These are phyloP conservation scores for Cettia cetti DNA, from an alignment of 2,113 vertebrate species.

Conservation along the genomic window DNA sequence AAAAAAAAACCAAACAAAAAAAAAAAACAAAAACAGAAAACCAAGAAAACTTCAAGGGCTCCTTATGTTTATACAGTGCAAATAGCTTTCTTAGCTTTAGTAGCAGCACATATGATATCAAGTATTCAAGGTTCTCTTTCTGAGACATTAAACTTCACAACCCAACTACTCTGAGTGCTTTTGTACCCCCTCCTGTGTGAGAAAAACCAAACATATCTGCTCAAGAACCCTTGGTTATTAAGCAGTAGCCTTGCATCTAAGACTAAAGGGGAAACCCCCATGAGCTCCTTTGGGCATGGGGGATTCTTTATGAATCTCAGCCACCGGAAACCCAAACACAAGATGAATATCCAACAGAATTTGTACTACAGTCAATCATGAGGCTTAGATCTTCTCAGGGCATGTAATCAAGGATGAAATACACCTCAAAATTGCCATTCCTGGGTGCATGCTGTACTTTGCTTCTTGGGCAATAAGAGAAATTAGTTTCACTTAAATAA, in stretches of 20 bases:
- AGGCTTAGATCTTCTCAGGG: background rate
- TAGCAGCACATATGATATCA: background rate
- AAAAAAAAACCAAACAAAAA: background rate
- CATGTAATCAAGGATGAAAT: background rate
- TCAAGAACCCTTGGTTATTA: background rate
- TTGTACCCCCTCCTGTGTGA: background rate
- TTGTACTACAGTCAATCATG: background rate
- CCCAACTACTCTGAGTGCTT: background rate
- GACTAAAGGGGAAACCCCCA: background rate
- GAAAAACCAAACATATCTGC: background rate
- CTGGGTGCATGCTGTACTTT: background rate
- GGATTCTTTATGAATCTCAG: background rate
- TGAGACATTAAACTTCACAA: background rate
- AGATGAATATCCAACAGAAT: background rate
- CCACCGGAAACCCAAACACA: background rate
- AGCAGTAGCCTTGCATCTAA: background rate
- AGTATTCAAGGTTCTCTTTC: background rate
- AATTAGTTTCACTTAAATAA: background rate
- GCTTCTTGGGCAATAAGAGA: background rate
- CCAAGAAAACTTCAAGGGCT: accelerated
- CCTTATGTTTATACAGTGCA: background rate
- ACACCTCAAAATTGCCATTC: background rate
- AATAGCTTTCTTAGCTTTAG: background rate
- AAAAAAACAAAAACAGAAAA: background rate
- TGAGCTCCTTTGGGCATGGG: background rate